Base-by-base conservation (phyloP, 2,888 invertebrate genomes). In the Malthinus seriepunctatus region DNA sequence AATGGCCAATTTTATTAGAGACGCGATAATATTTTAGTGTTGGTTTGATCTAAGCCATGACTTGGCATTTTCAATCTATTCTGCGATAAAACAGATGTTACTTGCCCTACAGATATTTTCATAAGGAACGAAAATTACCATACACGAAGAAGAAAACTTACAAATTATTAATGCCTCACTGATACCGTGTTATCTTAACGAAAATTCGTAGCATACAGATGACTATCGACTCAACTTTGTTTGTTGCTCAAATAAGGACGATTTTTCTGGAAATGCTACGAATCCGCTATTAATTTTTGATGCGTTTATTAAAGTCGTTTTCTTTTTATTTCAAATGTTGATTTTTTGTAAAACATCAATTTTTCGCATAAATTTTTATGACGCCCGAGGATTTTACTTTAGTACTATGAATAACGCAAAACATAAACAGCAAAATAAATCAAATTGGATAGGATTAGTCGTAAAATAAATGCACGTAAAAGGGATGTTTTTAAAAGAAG, bases 1-100 rank as follows among this genome's bases (percentile, higher is more conserved):
- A 60, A 60, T 60, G 59, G 54, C 50, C 55, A 55, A 60, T 55
- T 60, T 58, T 58, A 58, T 58, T 58, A 58, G 45, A 49, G 49
- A 45, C 52, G 53, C 53, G 58, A 58, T 53, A 53, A 53, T 58
- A 58, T 53, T 58, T 58, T 46, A 50, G 53, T 52, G 52, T 50
- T 53, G 52, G 44, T 32, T 23, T 50, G 58, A 53, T 58, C 58
- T 37, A 53, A 54, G 39, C 58, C 58, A 53, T 50, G 53, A 58
- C 58, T 50, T 14, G 46, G 45, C 45, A 53, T 37, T 45, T 58
- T 44, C 32, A 6, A 42, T 12, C 49, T 35, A n/a, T 42, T 48
- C 51, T 51, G 59, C 51, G 51, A 59, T 55, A 47, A 55, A 59
- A 55, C 59, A 59, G 59, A 59, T 55, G 59, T 55, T 59, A 46